Conservation (phyloP, 2,113 vertebrate species). For the Chionomys nivalis region DNA sequence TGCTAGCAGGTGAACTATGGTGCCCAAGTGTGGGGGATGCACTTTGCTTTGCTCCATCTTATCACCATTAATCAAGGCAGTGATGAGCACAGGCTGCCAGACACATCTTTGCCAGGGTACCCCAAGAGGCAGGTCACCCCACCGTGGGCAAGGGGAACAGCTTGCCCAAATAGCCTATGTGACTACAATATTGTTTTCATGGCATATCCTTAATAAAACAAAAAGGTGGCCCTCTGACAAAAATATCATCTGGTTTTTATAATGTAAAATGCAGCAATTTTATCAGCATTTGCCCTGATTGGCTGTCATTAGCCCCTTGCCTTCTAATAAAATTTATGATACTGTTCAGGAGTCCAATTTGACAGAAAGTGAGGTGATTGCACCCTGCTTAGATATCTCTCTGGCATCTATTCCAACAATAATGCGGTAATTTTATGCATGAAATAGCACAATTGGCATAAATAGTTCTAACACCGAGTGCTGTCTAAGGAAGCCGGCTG, state of each 20-base stretch:
- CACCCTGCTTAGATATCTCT: constrained; percentile 91
- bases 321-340: constrained; percentile 92
- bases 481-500: constrained; percentile 89
- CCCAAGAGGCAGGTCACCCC: constrained; percentile 38
- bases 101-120: constrained; percentile 22
- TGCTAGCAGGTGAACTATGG: constrained; percentile 64
- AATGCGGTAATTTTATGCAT: constrained; percentile 93
- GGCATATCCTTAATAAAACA: constrained; percentile 85
- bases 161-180: constrained; percentile 60
- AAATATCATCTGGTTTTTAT: constrained; percentile 86
- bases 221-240: constrained; percentile 83
- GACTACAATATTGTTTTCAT: constrained; percentile 79
- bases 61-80: constrained; percentile 60
- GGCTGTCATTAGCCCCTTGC: constrained; percentile 91
- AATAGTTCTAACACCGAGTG: constrained; percentile 91
- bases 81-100: constrained; percentile 64
- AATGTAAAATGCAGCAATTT: constrained; percentile 90
- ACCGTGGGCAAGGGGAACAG: constrained; percentile 12
- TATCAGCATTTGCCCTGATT: constrained; percentile 91
- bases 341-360: constrained; percentile 91
- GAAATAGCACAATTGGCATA: constrained; percentile 91
- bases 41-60: constrained; percentile 72
- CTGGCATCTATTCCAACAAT: constrained; percentile 89
- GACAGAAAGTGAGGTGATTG: constrained; percentile 91
- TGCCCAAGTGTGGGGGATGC: constrained; percentile 31